Base-by-base conservation (phyloP, 1,140 invertebrate species). In the Trichoplusia ni region DNA sequence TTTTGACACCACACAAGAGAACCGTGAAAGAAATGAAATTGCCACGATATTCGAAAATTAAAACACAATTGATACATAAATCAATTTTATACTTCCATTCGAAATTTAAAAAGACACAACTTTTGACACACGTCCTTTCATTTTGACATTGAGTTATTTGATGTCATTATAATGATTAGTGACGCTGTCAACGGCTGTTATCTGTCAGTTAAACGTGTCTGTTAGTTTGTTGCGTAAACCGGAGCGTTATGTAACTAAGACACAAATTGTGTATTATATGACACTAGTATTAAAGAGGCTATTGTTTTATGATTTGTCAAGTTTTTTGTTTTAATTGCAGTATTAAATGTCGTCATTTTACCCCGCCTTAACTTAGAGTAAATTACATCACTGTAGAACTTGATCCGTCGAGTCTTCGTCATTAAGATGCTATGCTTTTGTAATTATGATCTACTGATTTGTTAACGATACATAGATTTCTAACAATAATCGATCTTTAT, bases 41-140 rank as follows among this genome's bases (percentile, higher is more conserved):
- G 23, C 11, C 13, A 16, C 33, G 9, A 16, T 13, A 21, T 23
- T 38, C 21, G 51, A 38, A 38, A 37, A 38, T 56, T 56, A 56
- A 38, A 56, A 56, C 51, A 27, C 51, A 56, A 56, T 56, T 56
- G 51, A 40, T 56, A 40, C 33, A 27, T 56, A 56, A 38, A 56
- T 56, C 51, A 56, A 38, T 27, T 56, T 56, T 56, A 56, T 27
- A 37, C 33, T 21, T 56, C 11, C n/a, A 23, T 29, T 35, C 4
- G 29, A 21, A 49, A 46, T 40, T 40, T 29, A 49, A 47, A 29
- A 42, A 42, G n/a, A 31, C 16, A n/a, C 16, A n/a, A 49, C 46
- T 18, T 49, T 49, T 51, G 27, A 35, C 47, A 35, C 47, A 51
- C 47, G 29, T 37, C 33, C 38, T 21, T 49, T 49, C 46, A 49